Evolutionary conservation across 1,140 invertebrate species (phyloP).

Genomic region (Macrocentrus cingulum): DNA sequence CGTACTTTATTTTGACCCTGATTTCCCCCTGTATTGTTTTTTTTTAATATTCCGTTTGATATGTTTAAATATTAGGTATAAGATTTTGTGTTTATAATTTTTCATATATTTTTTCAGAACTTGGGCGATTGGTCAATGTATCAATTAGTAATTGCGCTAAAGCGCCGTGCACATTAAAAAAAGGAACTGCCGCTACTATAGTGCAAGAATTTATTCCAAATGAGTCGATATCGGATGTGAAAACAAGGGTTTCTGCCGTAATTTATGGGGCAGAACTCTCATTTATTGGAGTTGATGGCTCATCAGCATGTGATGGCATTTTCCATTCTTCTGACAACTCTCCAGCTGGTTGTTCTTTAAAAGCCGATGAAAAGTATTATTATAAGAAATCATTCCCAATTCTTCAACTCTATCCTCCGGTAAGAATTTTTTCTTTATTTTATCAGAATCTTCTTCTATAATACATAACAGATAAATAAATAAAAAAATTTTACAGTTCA

Average conservation of each 20-base stretch:
- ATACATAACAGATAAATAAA: no score
- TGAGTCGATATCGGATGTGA: conserved; percentile 52
- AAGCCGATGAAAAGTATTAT: conserved; percentile 65
- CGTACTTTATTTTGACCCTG: no score
- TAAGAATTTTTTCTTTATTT: conserved; percentile 41
- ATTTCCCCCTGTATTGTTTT: no score
- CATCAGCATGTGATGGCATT: conserved; percentile 67
- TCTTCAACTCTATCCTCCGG: conserved; percentile 67
- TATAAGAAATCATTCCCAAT: conserved; percentile 73
- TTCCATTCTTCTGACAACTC: conserved; percentile 65
- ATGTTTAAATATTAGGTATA: no score
- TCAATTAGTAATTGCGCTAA: conserved; percentile 65
- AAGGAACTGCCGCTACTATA: conserved; percentile 58
- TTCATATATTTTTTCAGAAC: no score
- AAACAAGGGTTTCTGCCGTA: conserved; percentile 58
- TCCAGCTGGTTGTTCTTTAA: conserved; percentile 68
- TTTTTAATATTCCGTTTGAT: no score
- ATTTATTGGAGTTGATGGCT: conserved; percentile 75
- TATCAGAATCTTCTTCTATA: no score
- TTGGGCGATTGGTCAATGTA: no score
- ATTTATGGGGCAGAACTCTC: conserved; percentile 67
- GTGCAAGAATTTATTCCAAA: conserved; percentile 62
- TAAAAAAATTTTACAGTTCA: conserved; percentile 46
- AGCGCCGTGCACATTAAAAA: conserved; percentile 66
- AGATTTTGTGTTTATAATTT: no score